Percentiles rank a stretch among this genome's conserved stretches.
These are phyloP conservation scores for Melieria omissa DNA, from an alignment of 2,888 invertebrate species.

Conservation along the genomic window DNA sequence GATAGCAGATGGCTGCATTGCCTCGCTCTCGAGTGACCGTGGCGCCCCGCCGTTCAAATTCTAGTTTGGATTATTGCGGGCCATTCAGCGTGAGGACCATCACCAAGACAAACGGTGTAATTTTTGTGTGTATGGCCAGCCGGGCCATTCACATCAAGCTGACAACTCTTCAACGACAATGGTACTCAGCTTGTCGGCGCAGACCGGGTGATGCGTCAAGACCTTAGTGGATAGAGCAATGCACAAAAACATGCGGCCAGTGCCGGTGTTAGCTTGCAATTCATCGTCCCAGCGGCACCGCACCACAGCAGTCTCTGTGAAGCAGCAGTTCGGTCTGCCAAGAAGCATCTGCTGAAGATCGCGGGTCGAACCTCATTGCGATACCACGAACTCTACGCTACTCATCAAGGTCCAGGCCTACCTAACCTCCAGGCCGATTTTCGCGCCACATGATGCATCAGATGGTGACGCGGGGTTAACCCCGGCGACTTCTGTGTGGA, in stretches of 20 bases:
- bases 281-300: conserved; percentile 29
- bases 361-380: conserved; percentile 27
- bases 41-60: conserved; percentile 23
- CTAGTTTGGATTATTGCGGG: conserved; percentile 29
- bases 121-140: too few relatives aligned
- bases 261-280: conserved; percentile 28
- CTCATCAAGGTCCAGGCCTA: conserved; percentile 29
- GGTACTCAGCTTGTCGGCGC: conserved; percentile 16
- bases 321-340: conserved; percentile 31
- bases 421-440: conserved; percentile 32
- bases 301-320: conserved; percentile 35
- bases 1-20: conserved; percentile 25
- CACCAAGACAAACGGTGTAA: conserved; percentile 12
- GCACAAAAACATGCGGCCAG: conserved; percentile 17
- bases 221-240: conserved; percentile 18
- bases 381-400: conserved; percentile 30
- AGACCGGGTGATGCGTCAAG: conserved; percentile 3
- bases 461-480: conserved; percentile 32
- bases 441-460: conserved; percentile 31
- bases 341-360: conserved; percentile 31
- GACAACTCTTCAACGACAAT: conserved; percentile 17
- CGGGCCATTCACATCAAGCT: too few relatives aligned
- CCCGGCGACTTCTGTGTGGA: conserved; percentile 13
- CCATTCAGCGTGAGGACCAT: conserved; percentile 23
- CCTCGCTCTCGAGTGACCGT: conserved; percentile 23